Evolutionary conservation across 2,888 invertebrate species (phyloP), one percentile per base, ranked within the genome.

Genomic region (Anthophora plumipes): DNA sequence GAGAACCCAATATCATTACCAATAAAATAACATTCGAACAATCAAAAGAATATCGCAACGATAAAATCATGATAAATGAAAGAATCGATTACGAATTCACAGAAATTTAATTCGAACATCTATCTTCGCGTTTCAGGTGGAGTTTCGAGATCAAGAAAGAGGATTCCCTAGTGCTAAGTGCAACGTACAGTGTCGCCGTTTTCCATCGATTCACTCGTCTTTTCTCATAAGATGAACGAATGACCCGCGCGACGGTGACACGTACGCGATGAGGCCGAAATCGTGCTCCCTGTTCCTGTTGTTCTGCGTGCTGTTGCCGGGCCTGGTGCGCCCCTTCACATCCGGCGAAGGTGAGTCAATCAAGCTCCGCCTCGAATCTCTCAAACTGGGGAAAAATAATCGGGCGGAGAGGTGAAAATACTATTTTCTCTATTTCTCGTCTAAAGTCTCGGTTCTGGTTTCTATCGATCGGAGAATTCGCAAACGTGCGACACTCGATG

Each of bases 231-330:
- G 80, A 92, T 91, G 92, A 89, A 90, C 92, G 92, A 92, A 92
- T 92, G 91, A 90, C 85, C 80, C 75, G 60, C 57, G 60, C 37
- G 77, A 85, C 66, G 77, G 87, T 87, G 89, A 89, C 81, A 84
- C 85, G 85, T 89, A 63, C 91, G 92, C 91, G 89, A 93, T 93
- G 93, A 92, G 91, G 91, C 91, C 91, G 89, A 91, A 92, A 91
- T 90, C 90, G 90, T 91, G 90, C 87, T 84, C 87, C 86, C 87
- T 92, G 86, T 89, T 92, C 84, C 87, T 92, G 85, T 83, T 90
- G 82, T 90, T 91, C 87, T 92, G 89, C 90, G 87, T 90, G 79
- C 85, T 91, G 83, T 86, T 92, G 82, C 91, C 91, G 70, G 88
- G 87, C 74, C 86, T 88, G 78, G 91, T 91, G 64, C 89, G 88